A percentile compares a stretch with the other conserved stretches of the same genome.
Evolutionary conservation across 2,797 vertebrate species (phyloP).

Genomic region (Carcharodon carcharias): DNA sequence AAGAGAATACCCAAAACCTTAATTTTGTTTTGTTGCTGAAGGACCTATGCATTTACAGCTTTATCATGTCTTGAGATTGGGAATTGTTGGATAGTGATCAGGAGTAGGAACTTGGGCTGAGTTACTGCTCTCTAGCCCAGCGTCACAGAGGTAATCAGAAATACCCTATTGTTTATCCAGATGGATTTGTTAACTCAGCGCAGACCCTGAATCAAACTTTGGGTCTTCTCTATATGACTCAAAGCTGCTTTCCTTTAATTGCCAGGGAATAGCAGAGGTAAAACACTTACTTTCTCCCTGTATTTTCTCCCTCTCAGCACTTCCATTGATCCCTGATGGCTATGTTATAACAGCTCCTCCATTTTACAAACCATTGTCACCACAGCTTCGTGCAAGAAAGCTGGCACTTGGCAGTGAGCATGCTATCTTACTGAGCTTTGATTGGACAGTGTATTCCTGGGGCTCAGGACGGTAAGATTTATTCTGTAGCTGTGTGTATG

Average conservation of each 20-base stretch:
- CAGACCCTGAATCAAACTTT: neutral
- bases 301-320: constrained; percentile 40
- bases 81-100: neutral
- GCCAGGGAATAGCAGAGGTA: neutral
- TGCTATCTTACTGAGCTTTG: constrained; percentile 60
- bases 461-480: constrained; percentile 72
- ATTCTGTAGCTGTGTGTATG: neutral
- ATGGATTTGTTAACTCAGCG: neutral
- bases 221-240: neutral
- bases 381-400: constrained; percentile 55
- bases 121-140: neutral
- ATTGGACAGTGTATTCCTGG: constrained; percentile 70
- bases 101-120: neutral
- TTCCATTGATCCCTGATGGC: constrained; percentile 71
- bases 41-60: neutral
- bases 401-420: constrained; percentile 73
- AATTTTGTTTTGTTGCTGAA: neutral
- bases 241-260: neutral
- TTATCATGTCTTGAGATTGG: neutral
- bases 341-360: constrained; percentile 62
- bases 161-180: neutral
- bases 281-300: neutral
- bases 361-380: constrained; percentile 59
- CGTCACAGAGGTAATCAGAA: neutral
- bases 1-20: neutral